Evolutionary conservation across 2,888 invertebrate species (phyloP).

Genomic region (Priocnemis perturbator): DNA sequence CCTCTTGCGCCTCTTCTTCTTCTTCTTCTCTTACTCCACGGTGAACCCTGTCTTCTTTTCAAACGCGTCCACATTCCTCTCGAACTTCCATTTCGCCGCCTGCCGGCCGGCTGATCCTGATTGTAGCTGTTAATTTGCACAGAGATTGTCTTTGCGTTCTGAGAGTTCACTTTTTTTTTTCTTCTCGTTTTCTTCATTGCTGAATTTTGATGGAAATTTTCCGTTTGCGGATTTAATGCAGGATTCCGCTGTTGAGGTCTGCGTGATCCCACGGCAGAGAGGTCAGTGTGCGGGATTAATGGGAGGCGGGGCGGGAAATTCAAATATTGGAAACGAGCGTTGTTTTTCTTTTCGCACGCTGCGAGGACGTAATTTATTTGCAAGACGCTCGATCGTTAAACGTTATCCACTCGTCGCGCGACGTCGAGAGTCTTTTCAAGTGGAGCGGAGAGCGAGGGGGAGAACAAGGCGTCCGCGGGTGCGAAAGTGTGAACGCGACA

Average conservation of each 20-base stretch:
- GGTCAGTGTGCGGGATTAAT: no score
- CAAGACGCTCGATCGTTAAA: slow-evolving; percentile 54
- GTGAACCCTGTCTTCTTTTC: background rate
- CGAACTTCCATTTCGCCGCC: slow-evolving; percentile 19
- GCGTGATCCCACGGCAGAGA: no score
- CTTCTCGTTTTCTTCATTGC: no score
- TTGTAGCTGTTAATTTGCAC: slow-evolving; percentile 34
- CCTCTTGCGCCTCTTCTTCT: background rate
- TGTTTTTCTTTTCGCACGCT: slow-evolving; percentile 25
- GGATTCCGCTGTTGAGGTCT: no score
- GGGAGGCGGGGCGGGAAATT: slow-evolving; percentile 36
- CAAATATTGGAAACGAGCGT: slow-evolving; percentile 56
- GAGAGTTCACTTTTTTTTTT: no score
- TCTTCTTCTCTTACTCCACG: slow-evolving; percentile 1
- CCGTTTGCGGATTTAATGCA: no score
- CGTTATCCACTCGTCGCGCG: slow-evolving; percentile 52
- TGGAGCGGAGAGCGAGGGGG: background rate
- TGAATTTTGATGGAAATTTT: no score
- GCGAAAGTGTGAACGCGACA: slow-evolving; percentile 1
- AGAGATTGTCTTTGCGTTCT: slow-evolving; percentile 27
- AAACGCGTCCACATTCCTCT: slow-evolving; percentile 13
- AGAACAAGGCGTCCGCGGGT: slow-evolving; percentile 2
- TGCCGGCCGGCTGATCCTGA: slow-evolving; percentile 21
- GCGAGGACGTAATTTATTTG: slow-evolving; percentile 48
- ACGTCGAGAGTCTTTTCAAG: background rate